Evolutionary conservation across 2,113 vertebrate species (phyloP), one percentile per base, ranked within the genome.

Genomic region (Rhabdornis inornatus): DNA sequence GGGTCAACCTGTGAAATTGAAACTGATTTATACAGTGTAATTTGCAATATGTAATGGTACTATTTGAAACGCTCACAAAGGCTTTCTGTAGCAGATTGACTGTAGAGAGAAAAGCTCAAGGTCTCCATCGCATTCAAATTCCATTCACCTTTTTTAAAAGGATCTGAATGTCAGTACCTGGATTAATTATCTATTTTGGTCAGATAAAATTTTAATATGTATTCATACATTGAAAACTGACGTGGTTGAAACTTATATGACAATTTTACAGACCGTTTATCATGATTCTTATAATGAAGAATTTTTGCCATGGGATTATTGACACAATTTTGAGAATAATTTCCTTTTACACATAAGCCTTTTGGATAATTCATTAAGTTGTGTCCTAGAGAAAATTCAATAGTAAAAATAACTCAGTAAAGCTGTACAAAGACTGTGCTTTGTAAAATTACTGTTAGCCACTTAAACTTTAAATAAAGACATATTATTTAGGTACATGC

Each of bases 41-140:
- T 70, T 69, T 84, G 13, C 13, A 45, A 17, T 44, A 8, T n/a
- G 9, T 15, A 53, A 40, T 16, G 5, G 65, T 52, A 28, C 40
- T 63, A 23, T n/a, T 4, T 37, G 22, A 70, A 71, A 56, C 3
- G n/a, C n/a, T 56, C 47, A 24, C 31, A 85, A 79, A 59, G 22
- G 8, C 7, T 2, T 61, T 77, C 63, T 90, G 9, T 31, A 65
- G 31, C 17, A 50, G 20, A 42, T 74, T 64, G 25, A 64, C 37
- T 24, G 45, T 3, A 30, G 63, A 81, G 11, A 56, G 13, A 15
- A 10, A 28, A 64, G 21, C 30, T 69, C 40, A 24, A 83, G 30
- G 39, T 31, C 30, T 76, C 19, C 13, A 56, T 5, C 0, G 0
- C 19, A n/a, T 71, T 80, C 11, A 86, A 59, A 85, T 39, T 3